phyloP scores from a whole-genome alignment of 2,113 vertebrate genomes.

The Tragulus kanchil region DNA sequence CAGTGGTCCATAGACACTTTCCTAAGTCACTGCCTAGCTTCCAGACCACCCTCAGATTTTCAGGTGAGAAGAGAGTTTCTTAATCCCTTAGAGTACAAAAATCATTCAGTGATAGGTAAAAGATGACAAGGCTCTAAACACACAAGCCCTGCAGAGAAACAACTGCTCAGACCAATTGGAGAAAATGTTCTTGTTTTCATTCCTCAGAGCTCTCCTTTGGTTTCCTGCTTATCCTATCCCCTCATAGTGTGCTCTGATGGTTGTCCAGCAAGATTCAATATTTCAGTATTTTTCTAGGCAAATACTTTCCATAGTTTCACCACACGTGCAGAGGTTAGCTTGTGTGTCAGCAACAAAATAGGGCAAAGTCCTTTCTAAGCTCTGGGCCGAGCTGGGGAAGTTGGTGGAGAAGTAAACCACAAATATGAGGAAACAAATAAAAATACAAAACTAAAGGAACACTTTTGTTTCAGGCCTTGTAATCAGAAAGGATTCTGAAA shows the following conservation, averaged over 20 bases:
- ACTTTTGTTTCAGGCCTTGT: not conserved
- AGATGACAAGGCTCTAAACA: not conserved
- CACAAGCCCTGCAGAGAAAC: not conserved
- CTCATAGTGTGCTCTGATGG: no score
- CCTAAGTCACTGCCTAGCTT: not conserved
- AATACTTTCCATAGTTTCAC: not conserved
- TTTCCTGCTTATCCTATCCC: not conserved
- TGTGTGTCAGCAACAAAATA: not conserved
- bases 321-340: accelerated
- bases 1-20: not conserved
- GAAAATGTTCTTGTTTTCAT: not conserved
- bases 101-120: not conserved
- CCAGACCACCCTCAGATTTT: not conserved
- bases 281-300: not conserved
- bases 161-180: not conserved
- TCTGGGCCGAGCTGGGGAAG: not conserved
- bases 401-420: conserved; percentile 11
- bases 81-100: not conserved
- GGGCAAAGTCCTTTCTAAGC: not conserved
- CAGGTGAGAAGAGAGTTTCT: not conserved
- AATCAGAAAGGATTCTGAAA: not conserved
- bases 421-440: conserved; percentile 1
- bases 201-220: not conserved
- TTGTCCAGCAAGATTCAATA: not conserved
- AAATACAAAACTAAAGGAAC: not conserved